A percentile compares a stretch with the other conserved stretches of the same genome.
phyloP scores from a whole-genome alignment of 2,113 vertebrate genomes.

The Hydropotes inermis region DNA sequence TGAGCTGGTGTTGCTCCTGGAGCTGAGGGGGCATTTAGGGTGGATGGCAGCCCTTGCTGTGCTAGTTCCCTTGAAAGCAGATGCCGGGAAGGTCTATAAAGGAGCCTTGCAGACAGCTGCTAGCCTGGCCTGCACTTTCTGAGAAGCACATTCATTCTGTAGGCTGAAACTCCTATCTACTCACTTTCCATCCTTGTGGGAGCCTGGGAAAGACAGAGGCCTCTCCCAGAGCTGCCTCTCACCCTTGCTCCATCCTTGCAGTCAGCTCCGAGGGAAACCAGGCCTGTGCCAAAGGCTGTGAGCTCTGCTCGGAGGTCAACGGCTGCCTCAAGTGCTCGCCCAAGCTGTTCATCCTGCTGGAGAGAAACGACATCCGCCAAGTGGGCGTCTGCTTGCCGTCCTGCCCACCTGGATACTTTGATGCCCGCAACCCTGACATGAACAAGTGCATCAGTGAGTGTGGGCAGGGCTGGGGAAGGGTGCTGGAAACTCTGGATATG shows the following conservation, averaged over 20 bases:
- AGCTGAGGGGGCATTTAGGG: background rate
- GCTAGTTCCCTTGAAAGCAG: background rate
- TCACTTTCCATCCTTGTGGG: background rate
- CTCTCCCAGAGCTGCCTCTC: background rate
- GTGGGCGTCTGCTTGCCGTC: slow-evolving; percentile 95
- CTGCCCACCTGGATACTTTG: slow-evolving; percentile 95
- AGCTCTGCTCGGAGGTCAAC: slow-evolving; percentile 96
- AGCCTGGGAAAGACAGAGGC: background rate
- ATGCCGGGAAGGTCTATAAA: background rate
- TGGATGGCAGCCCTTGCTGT: background rate
- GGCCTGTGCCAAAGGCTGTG: slow-evolving; percentile 95
- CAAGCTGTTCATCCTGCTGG: slow-evolving; percentile 97
- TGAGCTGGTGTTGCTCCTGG: background rate
- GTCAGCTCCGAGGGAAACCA: slow-evolving; percentile 92
- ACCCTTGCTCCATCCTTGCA: slow-evolving; percentile 70
- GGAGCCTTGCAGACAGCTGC: background rate
- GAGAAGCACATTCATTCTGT: background rate
- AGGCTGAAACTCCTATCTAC: background rate
- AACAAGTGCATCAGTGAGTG: slow-evolving; percentile 99
- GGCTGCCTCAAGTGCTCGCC: slow-evolving; percentile 96
- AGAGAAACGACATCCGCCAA: slow-evolving; percentile 96
- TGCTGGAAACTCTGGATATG: background rate
- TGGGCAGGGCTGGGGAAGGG: slow-evolving; percentile 34
- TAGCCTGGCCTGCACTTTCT: background rate
- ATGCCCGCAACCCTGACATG: slow-evolving; percentile 95